phyloP scores from a whole-genome alignment of 2,888 invertebrate species.

The Amiota mariae region DNA sequence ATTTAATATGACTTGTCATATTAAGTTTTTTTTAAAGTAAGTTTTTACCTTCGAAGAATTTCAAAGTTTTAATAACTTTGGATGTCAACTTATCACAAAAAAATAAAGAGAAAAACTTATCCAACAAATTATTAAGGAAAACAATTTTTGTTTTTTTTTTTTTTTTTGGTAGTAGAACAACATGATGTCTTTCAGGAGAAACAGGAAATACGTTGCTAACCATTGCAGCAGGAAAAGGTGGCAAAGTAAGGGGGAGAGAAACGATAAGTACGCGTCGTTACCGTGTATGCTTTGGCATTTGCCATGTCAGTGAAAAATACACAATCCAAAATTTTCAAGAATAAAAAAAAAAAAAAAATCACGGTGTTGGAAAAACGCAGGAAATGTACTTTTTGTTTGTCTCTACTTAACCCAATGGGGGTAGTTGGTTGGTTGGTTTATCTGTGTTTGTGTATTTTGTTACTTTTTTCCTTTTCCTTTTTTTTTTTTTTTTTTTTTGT shows the following conservation, averaged over 20 bases:
- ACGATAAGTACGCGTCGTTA: background rate
- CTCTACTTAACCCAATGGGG: no score
- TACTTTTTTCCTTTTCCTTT: background rate
- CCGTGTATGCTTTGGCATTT: background rate
- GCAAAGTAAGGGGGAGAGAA: background rate
- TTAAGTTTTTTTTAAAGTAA: no score
- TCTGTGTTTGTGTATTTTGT: background rate
- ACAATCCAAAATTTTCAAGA: background rate
- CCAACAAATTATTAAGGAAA: no score
- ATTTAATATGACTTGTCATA: no score
- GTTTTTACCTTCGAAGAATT: no score
- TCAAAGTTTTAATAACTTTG: no score
- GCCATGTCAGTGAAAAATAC: background rate
- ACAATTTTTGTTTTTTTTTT: no score
- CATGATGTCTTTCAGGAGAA: no score
- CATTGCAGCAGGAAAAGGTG: background rate
- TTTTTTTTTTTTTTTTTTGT: slow-evolving; percentile 21
- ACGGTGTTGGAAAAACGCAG: background rate
- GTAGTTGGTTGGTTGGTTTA: background rate
- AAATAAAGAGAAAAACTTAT: no score
- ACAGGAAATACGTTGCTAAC: no score
- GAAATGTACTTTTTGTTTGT: background rate
- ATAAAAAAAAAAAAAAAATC: background rate
- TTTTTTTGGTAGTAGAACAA: no score
- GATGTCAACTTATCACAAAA: no score